Conservation (phyloP, 1,140 invertebrate genomes). For the Drosophila tropicalis region DNA sequence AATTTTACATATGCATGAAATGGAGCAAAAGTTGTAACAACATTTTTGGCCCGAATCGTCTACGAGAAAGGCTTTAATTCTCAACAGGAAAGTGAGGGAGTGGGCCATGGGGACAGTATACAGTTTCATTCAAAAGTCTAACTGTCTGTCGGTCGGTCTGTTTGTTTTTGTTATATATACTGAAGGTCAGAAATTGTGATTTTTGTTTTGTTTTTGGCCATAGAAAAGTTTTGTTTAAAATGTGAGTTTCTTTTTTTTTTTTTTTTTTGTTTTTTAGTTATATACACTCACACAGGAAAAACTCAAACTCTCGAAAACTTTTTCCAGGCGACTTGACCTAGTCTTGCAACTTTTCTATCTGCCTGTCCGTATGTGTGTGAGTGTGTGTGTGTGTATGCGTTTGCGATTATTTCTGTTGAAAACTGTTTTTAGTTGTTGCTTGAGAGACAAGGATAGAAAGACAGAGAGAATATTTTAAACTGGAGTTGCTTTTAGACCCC, state of each 20-base stretch:
- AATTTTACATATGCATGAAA: slow-evolving; percentile 62
- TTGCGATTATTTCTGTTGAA: slow-evolving; percentile 40
- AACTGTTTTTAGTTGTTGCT: slow-evolving; percentile 18
- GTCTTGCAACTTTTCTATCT: slow-evolving; percentile 23
- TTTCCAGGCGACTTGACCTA: slow-evolving; percentile 66
- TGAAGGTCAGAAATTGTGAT: slow-evolving; percentile 46
- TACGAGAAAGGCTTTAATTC: slow-evolving; percentile 23
- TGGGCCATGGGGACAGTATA: not conserved
- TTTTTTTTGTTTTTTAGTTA: not conserved
- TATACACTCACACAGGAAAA: slow-evolving; percentile 1
- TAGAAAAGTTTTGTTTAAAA: slow-evolving; percentile 23
- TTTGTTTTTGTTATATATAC: slow-evolving; percentile 18
- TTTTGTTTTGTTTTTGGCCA: slow-evolving; percentile 20
- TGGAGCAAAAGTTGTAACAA: slow-evolving; percentile 71
- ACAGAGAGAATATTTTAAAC: not conserved
- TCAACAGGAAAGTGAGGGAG: slow-evolving; percentile 2
- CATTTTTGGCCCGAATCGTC: slow-evolving; percentile 45
- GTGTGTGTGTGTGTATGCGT: slow-evolving; percentile 21
- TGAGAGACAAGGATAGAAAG: not conserved
- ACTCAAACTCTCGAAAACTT: slow-evolving; percentile 52
- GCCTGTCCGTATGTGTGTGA: not conserved
- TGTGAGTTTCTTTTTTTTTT: slow-evolving; percentile 27
- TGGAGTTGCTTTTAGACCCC: not conserved
- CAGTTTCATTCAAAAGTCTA: slow-evolving; percentile 24
- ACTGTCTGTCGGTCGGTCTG: slow-evolving; percentile 9